Evolutionary conservation across 2,797 vertebrate species (phyloP), one percentile per base, ranked within the genome.

Genomic region (Phrynocephalus forsythii): DNA sequence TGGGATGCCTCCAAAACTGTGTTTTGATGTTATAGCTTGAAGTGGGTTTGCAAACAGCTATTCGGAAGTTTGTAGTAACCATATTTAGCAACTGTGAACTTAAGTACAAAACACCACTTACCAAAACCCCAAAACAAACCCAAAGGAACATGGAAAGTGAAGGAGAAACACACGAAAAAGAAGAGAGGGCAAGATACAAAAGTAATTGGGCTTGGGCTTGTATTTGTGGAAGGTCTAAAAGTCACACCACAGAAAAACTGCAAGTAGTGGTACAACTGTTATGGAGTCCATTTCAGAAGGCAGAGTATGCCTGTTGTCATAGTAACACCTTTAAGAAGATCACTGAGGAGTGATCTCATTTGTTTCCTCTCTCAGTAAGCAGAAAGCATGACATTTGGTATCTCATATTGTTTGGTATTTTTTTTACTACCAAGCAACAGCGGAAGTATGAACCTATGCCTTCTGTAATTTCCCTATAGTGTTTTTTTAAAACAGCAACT

Each of bases 241-340:
- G 71, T 75, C 69, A 82, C 52, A 52, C 33, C 9, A 82, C 79
- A 52, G 38, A 82, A 22, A 76, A 76, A 66, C n/a, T 67, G 79
- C 68, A 44, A 86, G 13, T 82, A 82, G 79, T 81, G 82, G 60
- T 4, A 2, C 18, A 0, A 6, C 83, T 83, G 22, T 16, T 30
- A 79, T 20, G 30, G 28, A 2, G 66, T 5, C 79, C 79, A 0
- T 38, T 9, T 11, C 18, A 89, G 86, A 86, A 91, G 66, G 80
- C 22, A 60, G 6, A 20, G 44, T 9, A 73, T 7, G 80, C 77
- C 87, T 0, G 92, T 94, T 93, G 93, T 82, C 92, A 94, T 66
- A 91, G 93, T 82, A 93, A 94, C 92, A 75, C 0, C 0, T 75
- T 52, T 38, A 67, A 82, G 0, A 7, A 69, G 76, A 2, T 85